Evolutionary conservation across 2,113 vertebrate genomes (phyloP).

Genomic region (Crotalus helleri): DNA sequence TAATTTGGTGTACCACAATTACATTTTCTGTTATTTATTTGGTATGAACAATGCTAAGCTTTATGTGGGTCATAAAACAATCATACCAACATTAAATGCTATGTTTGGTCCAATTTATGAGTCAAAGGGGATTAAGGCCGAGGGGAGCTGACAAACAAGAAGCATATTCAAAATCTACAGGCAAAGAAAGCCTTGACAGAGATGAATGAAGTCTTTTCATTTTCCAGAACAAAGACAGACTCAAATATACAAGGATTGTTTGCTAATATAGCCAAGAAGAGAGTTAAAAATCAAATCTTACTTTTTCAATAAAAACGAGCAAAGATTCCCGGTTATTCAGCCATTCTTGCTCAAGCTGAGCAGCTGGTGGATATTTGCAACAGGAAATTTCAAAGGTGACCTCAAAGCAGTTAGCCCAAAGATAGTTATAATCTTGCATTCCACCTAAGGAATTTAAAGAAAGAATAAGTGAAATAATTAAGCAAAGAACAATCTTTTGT

Average conservation of each 20-base stretch:
- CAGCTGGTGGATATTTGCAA: constrained; percentile 86
- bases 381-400: constrained; percentile 94
- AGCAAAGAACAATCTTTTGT: not conserved
- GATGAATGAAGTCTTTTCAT: not conserved
- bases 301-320: constrained; percentile 90
- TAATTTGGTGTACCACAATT: no score
- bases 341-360: constrained; percentile 85
- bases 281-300: constrained; percentile 36
- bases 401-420: constrained; percentile 92
- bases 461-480: not conserved
- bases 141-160: not conserved
- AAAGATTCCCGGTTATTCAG: constrained; percentile 89
- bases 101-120: not conserved
- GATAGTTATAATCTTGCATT: constrained; percentile 98
- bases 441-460: constrained; percentile 74
- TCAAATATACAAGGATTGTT: fast-evolving
- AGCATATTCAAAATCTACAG: not conserved
- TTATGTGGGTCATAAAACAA: not conserved
- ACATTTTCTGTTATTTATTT: not conserved
- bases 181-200: not conserved
- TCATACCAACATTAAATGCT: no score
- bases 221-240: not conserved
- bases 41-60: not conserved
- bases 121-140: not conserved
- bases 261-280: not conserved